A percentile compares a stretch with the other conserved stretches of the same genome.
phyloP scores from a whole-genome alignment of 2,888 invertebrate genomes.

The Plagiodera versicolora region DNA sequence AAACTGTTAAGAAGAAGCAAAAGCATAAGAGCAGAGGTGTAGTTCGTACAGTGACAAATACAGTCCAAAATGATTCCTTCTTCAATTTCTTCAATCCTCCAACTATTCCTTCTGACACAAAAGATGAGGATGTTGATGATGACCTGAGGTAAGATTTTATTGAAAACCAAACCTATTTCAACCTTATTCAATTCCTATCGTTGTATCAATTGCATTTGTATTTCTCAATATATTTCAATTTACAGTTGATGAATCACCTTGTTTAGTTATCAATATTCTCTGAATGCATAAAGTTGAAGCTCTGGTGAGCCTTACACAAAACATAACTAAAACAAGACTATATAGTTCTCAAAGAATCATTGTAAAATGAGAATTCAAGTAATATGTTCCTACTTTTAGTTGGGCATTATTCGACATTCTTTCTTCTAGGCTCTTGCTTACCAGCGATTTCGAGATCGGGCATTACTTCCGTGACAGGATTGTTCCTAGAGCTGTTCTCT shows the following conservation, averaged over 20 bases:
- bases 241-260: no score
- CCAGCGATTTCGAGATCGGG: conserved; percentile 97
- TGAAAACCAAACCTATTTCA: no score
- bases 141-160: conserved; percentile 60
- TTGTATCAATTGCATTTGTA: no score
- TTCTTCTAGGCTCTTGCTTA: conserved; percentile 69
- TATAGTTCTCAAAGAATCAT: no score
- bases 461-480: conserved; percentile 96
- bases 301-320: no score
- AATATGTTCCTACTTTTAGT: no score
- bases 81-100: conserved; percentile 99
- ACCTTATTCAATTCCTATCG: no score
- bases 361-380: no score
- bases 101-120: conserved; percentile 77
- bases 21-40: conserved; percentile 96
- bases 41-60: conserved; percentile 92
- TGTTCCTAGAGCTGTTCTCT: conserved; percentile 95
- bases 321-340: no score
- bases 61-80: conserved; percentile 96
- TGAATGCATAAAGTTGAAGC: no score
- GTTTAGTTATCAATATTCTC: no score
- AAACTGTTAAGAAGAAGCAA: conserved; percentile 96
- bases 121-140: conserved; percentile 81
- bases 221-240: no score
- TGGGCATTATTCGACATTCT: background rate